Evolutionary conservation across 2,113 vertebrate species (phyloP), one percentile per base, ranked within the genome.

Genomic region (Phoxinus phoxinus): DNA sequence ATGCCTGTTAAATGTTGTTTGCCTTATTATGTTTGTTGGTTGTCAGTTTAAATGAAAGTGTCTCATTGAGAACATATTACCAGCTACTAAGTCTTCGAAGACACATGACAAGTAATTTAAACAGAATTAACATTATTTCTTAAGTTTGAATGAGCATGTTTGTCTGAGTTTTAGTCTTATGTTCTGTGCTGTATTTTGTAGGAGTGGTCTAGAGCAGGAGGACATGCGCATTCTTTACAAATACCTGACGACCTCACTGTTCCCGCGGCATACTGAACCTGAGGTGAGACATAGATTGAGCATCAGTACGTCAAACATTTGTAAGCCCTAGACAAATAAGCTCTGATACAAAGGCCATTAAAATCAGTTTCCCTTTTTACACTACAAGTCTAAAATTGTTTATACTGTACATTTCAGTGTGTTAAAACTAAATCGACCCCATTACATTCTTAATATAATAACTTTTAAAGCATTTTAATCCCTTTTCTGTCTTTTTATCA

Each of bases 201-300:
- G 98, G 98, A 99, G 98, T 84, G 97, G 98, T 85, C 90, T 99
- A 88, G 97, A 99, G 86, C 98, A 99, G 93, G 97, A 99, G 1
- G 98, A 99, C 91, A 99, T 99, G 98, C 95, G 97, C 88, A 98
- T 97, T 93, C 89, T 99, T 84, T 99, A 99, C 92, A 99, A 98
- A 89, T 99, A 99, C 92, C 95, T 99, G 91, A 99, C 97, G 0
- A 99, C 98, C 2, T 99, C 98, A 0, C 94, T 99, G 73, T 99
- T 99, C 90, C 98, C 98, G 61, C 94, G 98, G 87, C 97, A 99
- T 87, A 96, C 96, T 8, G 98, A 99, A 84, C 98, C 97, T 19
- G 98, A 99, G 97, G 98, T 99, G 93, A 79, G 88, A 0, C 21
- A 13, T 7, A 19, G 27, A 51, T 15, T 51, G 25, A 76, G 69